Evolutionary conservation across 2,888 invertebrate species (phyloP).

Genomic region (Nemotelus pantherinus): DNA sequence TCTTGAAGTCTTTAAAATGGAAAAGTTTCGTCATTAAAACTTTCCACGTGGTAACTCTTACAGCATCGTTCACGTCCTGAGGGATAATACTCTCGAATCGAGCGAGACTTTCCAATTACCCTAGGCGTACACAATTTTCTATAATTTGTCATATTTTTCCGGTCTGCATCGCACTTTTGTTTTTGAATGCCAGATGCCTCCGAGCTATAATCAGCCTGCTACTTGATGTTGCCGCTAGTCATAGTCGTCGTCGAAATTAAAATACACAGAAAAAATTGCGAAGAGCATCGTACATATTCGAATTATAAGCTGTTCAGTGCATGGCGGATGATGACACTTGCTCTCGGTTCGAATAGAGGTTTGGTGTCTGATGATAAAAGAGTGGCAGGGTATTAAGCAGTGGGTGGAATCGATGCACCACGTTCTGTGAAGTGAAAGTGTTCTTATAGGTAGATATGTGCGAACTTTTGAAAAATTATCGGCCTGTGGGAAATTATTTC

Average conservation of each 20-base stretch:
- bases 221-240: background rate
- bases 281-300: background rate
- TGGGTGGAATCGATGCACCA: conserved; percentile 23
- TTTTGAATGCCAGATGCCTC: conserved; percentile 1
- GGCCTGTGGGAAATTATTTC: too few relatives aligned
- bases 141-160: conserved; percentile 43
- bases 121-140: conserved; percentile 34
- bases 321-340: background rate
- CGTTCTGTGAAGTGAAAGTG: conserved; percentile 22
- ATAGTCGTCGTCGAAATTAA: conserved; percentile 15
- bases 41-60: conserved; percentile 42
- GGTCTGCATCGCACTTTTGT: conserved; percentile 8
- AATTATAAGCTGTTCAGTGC: too few relatives aligned
- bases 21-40: conserved; percentile 46
- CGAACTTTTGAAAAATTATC: too few relatives aligned
- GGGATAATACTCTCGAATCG: conserved; percentile 2
- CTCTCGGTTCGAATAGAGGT: background rate
- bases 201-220: conserved; percentile 20
- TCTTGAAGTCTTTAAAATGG: conserved; percentile 33
- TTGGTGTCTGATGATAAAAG: background rate
- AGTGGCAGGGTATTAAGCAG: conserved; percentile 13
- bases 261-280: conserved; percentile 14
- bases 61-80: background rate
- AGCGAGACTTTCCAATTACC: conserved; percentile 38
- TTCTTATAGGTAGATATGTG: background rate